phyloP scores from a whole-genome alignment of 2,113 vertebrate genomes.

The Ploceus nigricollis region DNA sequence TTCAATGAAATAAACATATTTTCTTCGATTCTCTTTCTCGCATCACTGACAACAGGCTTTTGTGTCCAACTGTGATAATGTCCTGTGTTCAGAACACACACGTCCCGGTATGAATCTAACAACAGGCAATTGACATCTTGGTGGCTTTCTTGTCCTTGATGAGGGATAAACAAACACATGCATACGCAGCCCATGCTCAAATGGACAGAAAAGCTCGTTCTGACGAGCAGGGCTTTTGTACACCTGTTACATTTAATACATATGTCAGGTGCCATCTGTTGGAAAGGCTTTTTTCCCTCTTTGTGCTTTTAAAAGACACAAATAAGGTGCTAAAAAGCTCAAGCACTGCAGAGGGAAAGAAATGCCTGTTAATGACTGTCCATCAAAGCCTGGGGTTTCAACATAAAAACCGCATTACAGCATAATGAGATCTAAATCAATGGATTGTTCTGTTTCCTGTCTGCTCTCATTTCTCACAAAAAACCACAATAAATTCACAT shows the following conservation, averaged over 20 bases:
- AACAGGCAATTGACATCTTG: constrained; percentile 29
- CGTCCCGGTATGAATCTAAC: constrained; percentile 14
- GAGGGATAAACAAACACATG: constrained; percentile 22
- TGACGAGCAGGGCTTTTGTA: not conserved
- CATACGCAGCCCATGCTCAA: not conserved
- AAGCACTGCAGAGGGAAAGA: not conserved
- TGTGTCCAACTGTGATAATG: constrained; percentile 59
- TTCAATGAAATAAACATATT: constrained; percentile 24
- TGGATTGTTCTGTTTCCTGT: constrained; percentile 9
- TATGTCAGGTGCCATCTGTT: constrained; percentile 24
- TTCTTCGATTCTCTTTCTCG: constrained; percentile 38
- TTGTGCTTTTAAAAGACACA: not conserved
- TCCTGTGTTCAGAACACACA: constrained; percentile 12
- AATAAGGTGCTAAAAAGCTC: not conserved
- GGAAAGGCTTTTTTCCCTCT: not conserved
- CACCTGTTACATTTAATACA: not conserved
- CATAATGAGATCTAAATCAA: constrained; percentile 23
- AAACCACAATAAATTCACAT: not conserved
- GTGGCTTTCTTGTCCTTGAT: constrained; percentile 16
- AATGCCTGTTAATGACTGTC: not conserved
- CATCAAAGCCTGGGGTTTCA: constrained; percentile 11
- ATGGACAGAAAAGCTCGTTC: not conserved
- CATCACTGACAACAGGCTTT: constrained; percentile 30
- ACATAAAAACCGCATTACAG: constrained; percentile 23
- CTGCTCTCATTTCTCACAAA: not conserved